Conservation (phyloP, 2,888 invertebrate species). For the Cataglyphis rosenhaueri region DNA sequence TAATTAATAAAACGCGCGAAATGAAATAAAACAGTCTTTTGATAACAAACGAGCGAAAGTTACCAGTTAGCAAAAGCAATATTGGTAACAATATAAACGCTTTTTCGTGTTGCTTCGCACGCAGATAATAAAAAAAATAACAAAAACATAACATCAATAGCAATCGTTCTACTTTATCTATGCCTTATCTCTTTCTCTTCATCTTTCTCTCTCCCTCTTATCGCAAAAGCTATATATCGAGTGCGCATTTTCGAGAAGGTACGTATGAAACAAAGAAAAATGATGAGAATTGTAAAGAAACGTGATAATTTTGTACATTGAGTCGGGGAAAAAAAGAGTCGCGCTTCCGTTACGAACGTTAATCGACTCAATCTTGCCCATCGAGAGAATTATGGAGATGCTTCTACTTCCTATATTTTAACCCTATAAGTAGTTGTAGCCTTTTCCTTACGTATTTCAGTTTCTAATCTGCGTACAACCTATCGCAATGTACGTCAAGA, state of each 20-base stretch:
- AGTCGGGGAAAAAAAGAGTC: slow-evolving; percentile 25
- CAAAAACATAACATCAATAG: slow-evolving; percentile 85
- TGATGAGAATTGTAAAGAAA: slow-evolving; percentile 6
- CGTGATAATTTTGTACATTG: slow-evolving; percentile 53
- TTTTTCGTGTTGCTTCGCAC: slow-evolving; percentile 73
- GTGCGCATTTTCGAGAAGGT: slow-evolving; percentile 63
- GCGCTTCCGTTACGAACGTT: slow-evolving; percentile 20
- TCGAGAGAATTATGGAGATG: slow-evolving; percentile 49
- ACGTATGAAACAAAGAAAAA: slow-evolving; percentile 10
- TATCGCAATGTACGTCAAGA: slow-evolving; percentile 59
- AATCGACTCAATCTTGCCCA: slow-evolving; percentile 33
- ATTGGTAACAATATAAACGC: slow-evolving; percentile 71
- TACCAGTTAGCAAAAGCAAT: slow-evolving; percentile 40
- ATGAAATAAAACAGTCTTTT: slow-evolving; percentile 54
- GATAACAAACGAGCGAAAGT: slow-evolving; percentile 45
- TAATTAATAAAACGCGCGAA: slow-evolving; percentile 36
- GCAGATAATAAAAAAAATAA: slow-evolving; percentile 81
- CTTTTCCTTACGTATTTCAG: slow-evolving; percentile 78
- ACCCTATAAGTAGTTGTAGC: slow-evolving; percentile 76
- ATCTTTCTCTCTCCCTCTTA: not conserved
- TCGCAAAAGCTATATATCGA: slow-evolving; percentile 50
- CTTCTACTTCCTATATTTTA: slow-evolving; percentile 60
- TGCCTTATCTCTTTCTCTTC: slow-evolving; percentile 73
- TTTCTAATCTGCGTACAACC: slow-evolving; percentile 58
- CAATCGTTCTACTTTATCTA: slow-evolving; percentile 78